Conservation (phyloP, 2,888 invertebrate genomes). For the Drosophila hamatofila region DNA sequence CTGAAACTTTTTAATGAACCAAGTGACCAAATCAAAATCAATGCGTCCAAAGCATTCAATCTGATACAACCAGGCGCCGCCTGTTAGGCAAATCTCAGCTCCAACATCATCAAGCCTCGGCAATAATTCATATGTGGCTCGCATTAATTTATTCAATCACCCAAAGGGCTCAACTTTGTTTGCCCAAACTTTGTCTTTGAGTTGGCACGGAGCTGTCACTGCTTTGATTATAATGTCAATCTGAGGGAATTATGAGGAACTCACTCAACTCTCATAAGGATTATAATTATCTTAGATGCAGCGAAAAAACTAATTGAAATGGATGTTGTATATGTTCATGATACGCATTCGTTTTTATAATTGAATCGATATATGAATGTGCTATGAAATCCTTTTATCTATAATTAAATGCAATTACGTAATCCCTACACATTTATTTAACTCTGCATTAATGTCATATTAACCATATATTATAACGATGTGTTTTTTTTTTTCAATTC, state of each 20-base stretch:
- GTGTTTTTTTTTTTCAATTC: slow-evolving; percentile 2
- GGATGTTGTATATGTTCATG: background rate
- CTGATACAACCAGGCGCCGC: background rate
- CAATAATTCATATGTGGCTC: slow-evolving; percentile 47
- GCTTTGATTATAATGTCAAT: slow-evolving; percentile 56
- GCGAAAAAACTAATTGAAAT: background rate
- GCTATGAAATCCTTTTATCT: slow-evolving; percentile 5
- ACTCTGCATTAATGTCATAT: slow-evolving; percentile 8
- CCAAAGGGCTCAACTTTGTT: slow-evolving; percentile 57
- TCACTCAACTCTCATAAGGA: slow-evolving; percentile 28
- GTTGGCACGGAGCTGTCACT: slow-evolving; percentile 52
- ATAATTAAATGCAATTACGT: slow-evolving; percentile 8
- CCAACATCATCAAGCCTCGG: slow-evolving; percentile 33
- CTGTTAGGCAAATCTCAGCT: slow-evolving; percentile 29
- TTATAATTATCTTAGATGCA: background rate
- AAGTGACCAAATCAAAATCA: slow-evolving; percentile 67
- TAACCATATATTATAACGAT: slow-evolving; percentile 2
- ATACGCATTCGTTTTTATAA: background rate
- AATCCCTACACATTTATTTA: slow-evolving; percentile 31
- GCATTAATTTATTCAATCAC: slow-evolving; percentile 32
- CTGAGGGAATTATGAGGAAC: slow-evolving; percentile 42
- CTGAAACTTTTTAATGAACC: slow-evolving; percentile 76
- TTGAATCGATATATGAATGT: background rate
- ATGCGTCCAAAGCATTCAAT: slow-evolving; percentile 28
- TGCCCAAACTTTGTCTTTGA: slow-evolving; percentile 59